Evolutionary conservation across 2,888 invertebrate genomes (phyloP), one percentile per base, ranked within the genome.

Genomic region (Erebia palarica): DNA sequence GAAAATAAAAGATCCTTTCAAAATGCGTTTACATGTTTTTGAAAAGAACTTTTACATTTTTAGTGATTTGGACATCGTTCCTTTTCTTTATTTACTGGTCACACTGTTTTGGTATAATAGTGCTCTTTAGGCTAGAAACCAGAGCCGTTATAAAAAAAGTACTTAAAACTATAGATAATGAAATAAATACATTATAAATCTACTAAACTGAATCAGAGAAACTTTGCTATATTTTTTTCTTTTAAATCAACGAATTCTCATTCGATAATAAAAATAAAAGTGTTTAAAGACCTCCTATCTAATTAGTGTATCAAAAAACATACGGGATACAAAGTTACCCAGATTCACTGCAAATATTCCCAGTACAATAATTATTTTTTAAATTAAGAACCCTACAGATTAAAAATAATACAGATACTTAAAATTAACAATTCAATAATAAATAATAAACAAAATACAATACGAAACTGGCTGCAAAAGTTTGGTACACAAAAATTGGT

Each of bases 91-190:
- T 81, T 79, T 83, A 89, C 88, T 89, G 88, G 86, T 89, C 87
- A 84, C 83, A 85, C 81, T 81, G 79, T 83, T 90, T 91, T 91
- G 90, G 90, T 90, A 88, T 88, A 83, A 81, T 81, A 84, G 64
- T 73, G 68, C 70, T 76, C 51, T 51, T 51, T 73, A 67, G 60
- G 63, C 47, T 14, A 21, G 49, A 47, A 21, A 5, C 63, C 47
- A 47, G 63, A 63, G 63, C 63, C 14, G 9, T 63, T 49, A 18
- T 21, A 21, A 42, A 60, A n/a, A 42, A 44, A 9, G 42, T 42
- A 14, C 49, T 63, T 63, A 63, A 42, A 47, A 49, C 47, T 63
- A 49, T 21, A 21, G 60, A 58, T 59, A 63, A 67, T 60, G 51
- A 73, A 70, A 71, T 71, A 71, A 47, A 27, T 70, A 68, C 61